Evolutionary conservation across 2,113 vertebrate genomes (phyloP).

Genomic region (Varanus salvator): DNA sequence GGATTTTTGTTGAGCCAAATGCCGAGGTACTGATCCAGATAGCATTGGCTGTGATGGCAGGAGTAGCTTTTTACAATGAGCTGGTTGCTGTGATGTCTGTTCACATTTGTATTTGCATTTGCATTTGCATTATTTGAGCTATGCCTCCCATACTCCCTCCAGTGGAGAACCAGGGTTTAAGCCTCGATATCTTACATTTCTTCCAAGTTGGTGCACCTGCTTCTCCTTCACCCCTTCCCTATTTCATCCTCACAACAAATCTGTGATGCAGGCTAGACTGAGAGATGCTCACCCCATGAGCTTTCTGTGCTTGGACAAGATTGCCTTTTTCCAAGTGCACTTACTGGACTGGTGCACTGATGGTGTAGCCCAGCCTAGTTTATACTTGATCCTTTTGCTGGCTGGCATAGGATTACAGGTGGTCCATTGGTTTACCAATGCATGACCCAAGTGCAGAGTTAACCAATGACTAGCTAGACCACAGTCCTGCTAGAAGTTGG

Average conservation of each 20-base stretch:
- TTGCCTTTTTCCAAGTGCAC: background rate
- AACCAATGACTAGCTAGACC: background rate
- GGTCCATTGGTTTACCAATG: background rate
- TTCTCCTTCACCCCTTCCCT: too few relatives aligned
- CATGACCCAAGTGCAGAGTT: background rate
- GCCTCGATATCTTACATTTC: background rate
- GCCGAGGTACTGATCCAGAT: conserved; percentile 56
- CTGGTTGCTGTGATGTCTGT: background rate
- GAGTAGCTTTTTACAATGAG: background rate
- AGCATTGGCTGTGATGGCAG: background rate
- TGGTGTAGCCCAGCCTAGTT: background rate
- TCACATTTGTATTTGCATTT: background rate
- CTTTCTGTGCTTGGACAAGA: background rate
- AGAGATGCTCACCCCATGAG: background rate
- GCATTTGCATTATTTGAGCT: too few relatives aligned
- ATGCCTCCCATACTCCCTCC: too few relatives aligned
- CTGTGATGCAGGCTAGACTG: background rate
- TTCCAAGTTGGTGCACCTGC: background rate
- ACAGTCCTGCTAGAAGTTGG: background rate
- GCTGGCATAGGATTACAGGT: background rate
- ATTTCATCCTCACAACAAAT: background rate
- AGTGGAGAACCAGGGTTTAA: background rate
- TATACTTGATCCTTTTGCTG: background rate
- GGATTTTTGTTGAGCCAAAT: conserved; percentile 72
- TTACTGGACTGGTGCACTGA: background rate